These are phyloP conservation scores for Falco naumanni DNA, from an alignment of 2,797 vertebrate species.

Conservation along the genomic window DNA sequence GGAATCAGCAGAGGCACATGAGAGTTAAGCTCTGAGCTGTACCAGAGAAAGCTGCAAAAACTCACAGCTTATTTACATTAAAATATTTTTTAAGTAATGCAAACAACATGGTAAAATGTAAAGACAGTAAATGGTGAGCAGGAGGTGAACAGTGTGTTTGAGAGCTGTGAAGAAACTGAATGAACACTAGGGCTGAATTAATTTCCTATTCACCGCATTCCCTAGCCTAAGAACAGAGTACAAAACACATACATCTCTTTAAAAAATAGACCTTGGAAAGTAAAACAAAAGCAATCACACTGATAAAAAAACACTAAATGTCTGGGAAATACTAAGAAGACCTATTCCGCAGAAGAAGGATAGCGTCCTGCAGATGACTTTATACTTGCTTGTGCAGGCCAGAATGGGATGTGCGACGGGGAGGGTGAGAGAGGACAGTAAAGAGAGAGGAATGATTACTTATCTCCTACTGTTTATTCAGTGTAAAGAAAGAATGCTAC, in stretches of 20 bases:
- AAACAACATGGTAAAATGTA: background rate
- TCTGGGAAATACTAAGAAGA: background rate
- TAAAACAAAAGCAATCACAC: background rate
- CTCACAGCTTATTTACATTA: constrained; percentile 32
- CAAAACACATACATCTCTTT: background rate
- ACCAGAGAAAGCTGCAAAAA: constrained; percentile 13
- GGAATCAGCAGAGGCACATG: background rate
- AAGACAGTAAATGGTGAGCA: background rate
- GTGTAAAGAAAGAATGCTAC: background rate
- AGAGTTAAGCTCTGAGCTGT: background rate
- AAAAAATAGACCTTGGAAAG: background rate
- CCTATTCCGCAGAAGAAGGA: background rate
- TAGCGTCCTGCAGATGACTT: background rate
- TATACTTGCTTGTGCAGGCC: background rate
- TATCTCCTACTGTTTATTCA: background rate
- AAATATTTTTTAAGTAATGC: constrained; percentile 24
- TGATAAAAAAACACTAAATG: background rate
- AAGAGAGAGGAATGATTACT: background rate
- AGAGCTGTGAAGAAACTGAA: constrained; percentile 11
- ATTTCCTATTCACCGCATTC: background rate
- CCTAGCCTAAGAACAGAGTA: constrained; percentile 8
- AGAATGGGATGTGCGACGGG: background rate
- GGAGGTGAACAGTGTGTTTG: constrained; percentile 16
- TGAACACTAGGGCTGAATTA: background rate
- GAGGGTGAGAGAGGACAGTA: background rate